These are phyloP conservation scores for Synergus japonicus DNA, from an alignment of 2,888 invertebrate species.

Conservation along the genomic window DNA sequence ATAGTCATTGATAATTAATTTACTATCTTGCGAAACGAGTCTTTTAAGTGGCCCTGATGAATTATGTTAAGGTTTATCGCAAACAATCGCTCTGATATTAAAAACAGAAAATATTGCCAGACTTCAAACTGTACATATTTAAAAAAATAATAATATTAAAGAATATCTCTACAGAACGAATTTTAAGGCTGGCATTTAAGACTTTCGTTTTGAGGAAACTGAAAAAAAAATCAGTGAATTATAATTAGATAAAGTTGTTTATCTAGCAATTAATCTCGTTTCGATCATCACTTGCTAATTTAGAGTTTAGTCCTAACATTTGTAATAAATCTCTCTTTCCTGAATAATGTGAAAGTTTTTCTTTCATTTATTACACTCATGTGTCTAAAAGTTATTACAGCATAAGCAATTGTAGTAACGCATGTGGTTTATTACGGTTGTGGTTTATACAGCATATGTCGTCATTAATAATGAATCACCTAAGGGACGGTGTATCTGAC, in stretches of 20 bases:
- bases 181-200: too few species aligned
- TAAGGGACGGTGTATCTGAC: constrained; percentile 56
- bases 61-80: background rate
- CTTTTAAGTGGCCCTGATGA: background rate
- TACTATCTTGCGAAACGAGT: background rate
- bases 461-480: constrained; percentile 61
- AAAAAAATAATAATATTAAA: background rate
- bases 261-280: too few species aligned
- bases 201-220: too few species aligned
- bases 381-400: background rate
- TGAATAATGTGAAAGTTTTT: too few species aligned
- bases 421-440: background rate
- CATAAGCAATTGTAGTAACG: background rate
- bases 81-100: background rate
- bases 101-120: background rate
- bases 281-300: too few species aligned
- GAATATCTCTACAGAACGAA: too few species aligned
- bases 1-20: background rate
- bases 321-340: too few species aligned
- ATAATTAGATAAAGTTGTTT: too few species aligned
- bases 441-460: background rate
- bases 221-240: too few species aligned
- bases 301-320: too few species aligned
- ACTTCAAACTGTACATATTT: background rate
- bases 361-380: background rate